Evolutionary conservation across 64 coral and sea anemone species (phyloP).

Genomic region (Pocillopora verrucosa): DNA sequence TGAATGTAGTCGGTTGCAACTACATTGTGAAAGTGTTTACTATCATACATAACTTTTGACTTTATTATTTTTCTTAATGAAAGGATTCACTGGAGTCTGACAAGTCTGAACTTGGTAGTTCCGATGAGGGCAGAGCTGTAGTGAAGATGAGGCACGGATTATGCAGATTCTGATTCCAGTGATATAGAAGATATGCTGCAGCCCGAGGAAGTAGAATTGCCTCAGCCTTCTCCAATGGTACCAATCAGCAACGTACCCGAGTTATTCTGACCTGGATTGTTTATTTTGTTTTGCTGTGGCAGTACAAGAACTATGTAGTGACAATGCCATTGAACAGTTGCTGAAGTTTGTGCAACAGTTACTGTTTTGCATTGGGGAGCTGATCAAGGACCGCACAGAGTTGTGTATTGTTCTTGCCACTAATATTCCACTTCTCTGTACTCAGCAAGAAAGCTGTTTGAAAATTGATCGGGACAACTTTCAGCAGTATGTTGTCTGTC

Average conservation of each 20-base stretch:
- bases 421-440: not conserved
- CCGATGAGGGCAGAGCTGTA: too few relatives aligned
- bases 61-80: too few relatives aligned
- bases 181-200: not conserved
- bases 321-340: not conserved
- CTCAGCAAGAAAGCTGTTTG: not conserved
- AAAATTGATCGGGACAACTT: slow-evolving; percentile 31
- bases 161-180: not conserved
- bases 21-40: too few relatives aligned
- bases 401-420: slow-evolving; percentile 1
- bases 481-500: slow-evolving; percentile 11
- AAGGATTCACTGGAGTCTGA: too few relatives aligned
- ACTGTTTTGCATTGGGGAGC: not conserved
- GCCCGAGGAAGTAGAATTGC: not conserved
- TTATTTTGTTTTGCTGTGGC: not conserved
- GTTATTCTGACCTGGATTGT: slow-evolving; percentile 6
- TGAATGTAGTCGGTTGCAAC: too few relatives aligned
- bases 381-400: not conserved
- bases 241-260: not conserved
- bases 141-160: slow-evolving; percentile 13
- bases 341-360: not conserved
- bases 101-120: too few relatives aligned
- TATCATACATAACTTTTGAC: too few relatives aligned
- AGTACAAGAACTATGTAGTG: not conserved
- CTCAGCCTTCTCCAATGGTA: not conserved